A percentile compares a stretch with the other conserved stretches of the same genome.
These are phyloP conservation scores for Platysternon megacephalum DNA, from an alignment of 2,113 vertebrate genomes.

Conservation along the genomic window DNA sequence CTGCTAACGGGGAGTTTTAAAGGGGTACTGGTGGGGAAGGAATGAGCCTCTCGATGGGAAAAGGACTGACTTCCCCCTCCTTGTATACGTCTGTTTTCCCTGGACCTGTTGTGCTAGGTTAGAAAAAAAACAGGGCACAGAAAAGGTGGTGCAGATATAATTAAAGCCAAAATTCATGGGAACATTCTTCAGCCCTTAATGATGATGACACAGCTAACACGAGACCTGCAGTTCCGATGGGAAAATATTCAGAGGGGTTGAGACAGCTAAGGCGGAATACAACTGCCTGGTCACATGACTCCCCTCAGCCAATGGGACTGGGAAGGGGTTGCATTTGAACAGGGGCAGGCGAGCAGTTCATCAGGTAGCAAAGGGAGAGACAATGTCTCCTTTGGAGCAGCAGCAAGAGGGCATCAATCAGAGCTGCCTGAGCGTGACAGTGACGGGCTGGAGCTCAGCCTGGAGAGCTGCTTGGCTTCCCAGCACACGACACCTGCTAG, in stretches of 20 bases:
- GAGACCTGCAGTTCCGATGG: background rate
- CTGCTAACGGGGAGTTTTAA: background rate
- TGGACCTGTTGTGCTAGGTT: background rate
- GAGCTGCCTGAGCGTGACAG: background rate
- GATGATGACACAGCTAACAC: background rate
- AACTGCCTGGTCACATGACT: background rate
- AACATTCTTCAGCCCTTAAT: background rate
- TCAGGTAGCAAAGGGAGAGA: background rate
- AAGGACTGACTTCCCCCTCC: background rate
- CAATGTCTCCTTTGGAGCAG: background rate
- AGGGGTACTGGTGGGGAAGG: background rate
- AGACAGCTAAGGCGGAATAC: accelerated
- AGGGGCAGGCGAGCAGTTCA: accelerated
- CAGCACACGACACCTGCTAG: background rate
- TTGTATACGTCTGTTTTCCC: background rate
- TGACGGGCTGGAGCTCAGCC: background rate
- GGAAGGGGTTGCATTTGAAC: accelerated
- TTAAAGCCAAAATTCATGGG: slow-evolving; percentile 8
- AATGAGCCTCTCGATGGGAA: background rate
- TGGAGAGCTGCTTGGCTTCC: background rate
- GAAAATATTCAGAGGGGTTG: background rate
- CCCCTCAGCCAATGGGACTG: background rate
- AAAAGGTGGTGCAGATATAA: background rate
- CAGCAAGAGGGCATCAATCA: background rate
- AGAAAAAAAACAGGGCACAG: background rate